A percentile compares a stretch with the other conserved stretches of the same genome.
These are phyloP conservation scores for Odontothrips loti DNA, from an alignment of 2,888 invertebrate species.

Conservation along the genomic window DNA sequence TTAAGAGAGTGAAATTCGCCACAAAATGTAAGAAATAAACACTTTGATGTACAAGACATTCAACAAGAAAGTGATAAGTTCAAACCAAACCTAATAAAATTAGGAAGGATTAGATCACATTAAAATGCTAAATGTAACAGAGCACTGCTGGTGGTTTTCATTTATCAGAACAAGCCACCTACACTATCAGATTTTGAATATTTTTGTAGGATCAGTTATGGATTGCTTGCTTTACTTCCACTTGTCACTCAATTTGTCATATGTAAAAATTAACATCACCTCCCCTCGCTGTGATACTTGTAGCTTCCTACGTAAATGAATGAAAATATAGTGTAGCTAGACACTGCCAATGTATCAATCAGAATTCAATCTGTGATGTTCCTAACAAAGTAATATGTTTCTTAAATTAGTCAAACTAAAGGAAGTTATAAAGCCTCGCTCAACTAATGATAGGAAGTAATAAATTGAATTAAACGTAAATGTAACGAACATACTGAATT, in stretches of 20 bases:
- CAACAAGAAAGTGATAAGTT: too few relatives aligned
- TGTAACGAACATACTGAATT: neutral
- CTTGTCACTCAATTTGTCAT: neutral
- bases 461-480: too few relatives aligned
- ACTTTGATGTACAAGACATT: too few relatives aligned
- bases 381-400: neutral
- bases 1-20: too few relatives aligned
- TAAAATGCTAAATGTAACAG: too few relatives aligned
- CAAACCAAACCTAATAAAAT: too few relatives aligned
- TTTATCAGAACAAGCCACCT: neutral
- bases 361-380: neutral
- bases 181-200: neutral
- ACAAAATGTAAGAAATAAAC: too few relatives aligned
- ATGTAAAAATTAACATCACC: neutral
- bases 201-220: too few relatives aligned
- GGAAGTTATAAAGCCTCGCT: neutral
- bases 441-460: neutral
- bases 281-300: neutral
- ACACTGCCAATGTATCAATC: neutral
- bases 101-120: too few relatives aligned
- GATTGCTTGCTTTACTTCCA: neutral
- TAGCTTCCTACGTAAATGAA: neutral
- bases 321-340: neutral
- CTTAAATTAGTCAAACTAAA: neutral
- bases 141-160: neutral